Percentiles rank a stretch among this genome's conserved stretches.
Evolutionary conservation across 2,888 invertebrate species (phyloP).

Genomic region (Molanna angustata): DNA sequence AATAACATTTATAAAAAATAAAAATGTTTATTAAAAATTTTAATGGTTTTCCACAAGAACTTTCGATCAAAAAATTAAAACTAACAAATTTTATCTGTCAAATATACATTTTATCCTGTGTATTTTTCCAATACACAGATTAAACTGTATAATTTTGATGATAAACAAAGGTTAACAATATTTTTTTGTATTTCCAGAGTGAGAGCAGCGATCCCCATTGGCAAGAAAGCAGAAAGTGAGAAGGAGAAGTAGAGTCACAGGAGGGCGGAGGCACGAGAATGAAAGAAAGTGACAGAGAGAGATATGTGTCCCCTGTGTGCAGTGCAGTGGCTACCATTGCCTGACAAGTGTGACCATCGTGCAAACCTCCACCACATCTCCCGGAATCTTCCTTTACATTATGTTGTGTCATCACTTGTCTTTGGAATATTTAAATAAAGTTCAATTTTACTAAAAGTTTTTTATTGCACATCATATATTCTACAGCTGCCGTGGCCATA

Average conservation of each 20-base stretch:
- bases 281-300: not conserved
- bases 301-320: too few relatives aligned
- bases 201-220: slow-evolving; percentile 84
- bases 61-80: too few relatives aligned
- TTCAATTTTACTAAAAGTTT: slow-evolving; percentile 28
- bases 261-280: not conserved
- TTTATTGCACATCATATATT: slow-evolving; percentile 28
- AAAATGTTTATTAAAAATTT: too few relatives aligned
- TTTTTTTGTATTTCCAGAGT: slow-evolving; percentile 54
- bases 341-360: too few relatives aligned
- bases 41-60: too few relatives aligned
- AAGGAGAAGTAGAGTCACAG: slow-evolving; percentile 70
- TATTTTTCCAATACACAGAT: too few relatives aligned
- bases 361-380: slow-evolving; percentile 12
- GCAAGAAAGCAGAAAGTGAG: slow-evolving; percentile 80
- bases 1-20: too few relatives aligned
- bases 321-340: too few relatives aligned
- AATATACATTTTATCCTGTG: not conserved
- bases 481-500: not conserved
- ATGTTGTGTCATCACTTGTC: slow-evolving; percentile 26
- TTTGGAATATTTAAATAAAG: slow-evolving; percentile 28
- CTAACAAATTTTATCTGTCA: not conserved
- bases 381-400: slow-evolving; percentile 23
- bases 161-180: too few relatives aligned
- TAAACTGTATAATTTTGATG: too few relatives aligned